Evolutionary conservation across 1,140 invertebrate species (phyloP), one percentile per base, ranked within the genome.

Genomic region (Hydropsyche tenuis): DNA sequence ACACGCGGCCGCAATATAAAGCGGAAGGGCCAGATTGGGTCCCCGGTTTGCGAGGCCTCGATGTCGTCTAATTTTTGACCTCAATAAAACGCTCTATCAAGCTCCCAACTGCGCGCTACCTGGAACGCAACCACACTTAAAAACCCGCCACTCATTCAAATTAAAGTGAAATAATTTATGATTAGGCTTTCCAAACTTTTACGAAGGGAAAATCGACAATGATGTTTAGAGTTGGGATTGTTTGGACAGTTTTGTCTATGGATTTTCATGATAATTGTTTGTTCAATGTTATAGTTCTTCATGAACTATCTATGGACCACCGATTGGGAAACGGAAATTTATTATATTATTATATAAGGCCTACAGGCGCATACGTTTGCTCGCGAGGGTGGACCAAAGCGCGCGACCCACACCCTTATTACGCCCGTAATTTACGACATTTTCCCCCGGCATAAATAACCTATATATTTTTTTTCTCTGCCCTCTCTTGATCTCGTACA

Each of bases 371-470:
- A 25, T 20, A 53, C 16, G 48, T 20, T 18, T 37, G 20, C 14
- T 53, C 14, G 48, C 5, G 9, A 7, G 20, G 48, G 48, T 16
- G 14, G 7, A 23, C 37, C 68, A 20, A n/a, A 46, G 25, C 23
- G 60, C 46, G 64, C 25, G 46, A 16, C 14, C 64, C 46, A n/a
- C n/a, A 42, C 65, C 66, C 74, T 75, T 75, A 75, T 73, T 73
- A 73, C 71, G 53, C 16, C 22, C 30, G 51, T 73, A 70, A 76
- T 76, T 76, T 76, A 76, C 75, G 68, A 46, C 72, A 20, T 73
- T 66, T 73, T 43, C 46, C 68, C 56, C 30, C n/a, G 48, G 72
- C 75, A 73, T 76, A 76, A 76, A 76, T 76, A 76, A 76, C 75
- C 71, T 73, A 73, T 76, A 76, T 53, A 76, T 76, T 76, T 76